Conservation (phyloP, 1,140 invertebrate genomes). For the Chymomyza costata region DNA sequence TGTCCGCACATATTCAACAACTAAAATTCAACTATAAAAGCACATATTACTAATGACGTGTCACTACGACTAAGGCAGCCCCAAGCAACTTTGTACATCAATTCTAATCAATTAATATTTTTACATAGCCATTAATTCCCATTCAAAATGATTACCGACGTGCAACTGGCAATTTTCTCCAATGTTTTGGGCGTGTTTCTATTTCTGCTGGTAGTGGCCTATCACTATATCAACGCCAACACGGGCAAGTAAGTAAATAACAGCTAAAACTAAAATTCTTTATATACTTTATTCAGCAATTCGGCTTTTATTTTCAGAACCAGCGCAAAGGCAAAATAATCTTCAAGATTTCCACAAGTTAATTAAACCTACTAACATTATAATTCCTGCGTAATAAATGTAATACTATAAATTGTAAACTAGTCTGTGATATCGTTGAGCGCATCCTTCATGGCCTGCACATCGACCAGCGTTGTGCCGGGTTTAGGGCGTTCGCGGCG, state of each 20-base stretch:
- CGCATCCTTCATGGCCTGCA: conserved; percentile 44
- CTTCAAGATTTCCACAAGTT: conserved; percentile 31
- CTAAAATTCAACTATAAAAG: too few relatives aligned
- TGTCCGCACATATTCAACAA: too few relatives aligned
- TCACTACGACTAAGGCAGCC: too few relatives aligned
- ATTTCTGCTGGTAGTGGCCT: conserved; percentile 95
- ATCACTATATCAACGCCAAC: conserved; percentile 97
- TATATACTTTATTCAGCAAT: conserved; percentile 18
- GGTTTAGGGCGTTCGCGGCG: neutral
- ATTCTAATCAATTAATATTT: conserved; percentile 2
- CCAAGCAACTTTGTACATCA: neutral
- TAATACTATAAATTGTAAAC: conserved; percentile 24
- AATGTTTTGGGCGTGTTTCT: conserved; percentile 95
- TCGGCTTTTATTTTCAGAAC: conserved; percentile 47
- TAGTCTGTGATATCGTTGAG: conserved; percentile 42
- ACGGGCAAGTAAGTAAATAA: conserved; percentile 53
- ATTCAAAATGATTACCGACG: conserved; percentile 92
- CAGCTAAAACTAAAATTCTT: conserved; percentile 12
- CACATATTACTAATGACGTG: conserved; percentile 37
- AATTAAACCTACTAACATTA: conserved; percentile 25
- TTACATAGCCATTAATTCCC: conserved; percentile 1
- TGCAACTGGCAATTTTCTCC: conserved; percentile 96
- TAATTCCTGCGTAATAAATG: conserved; percentile 48
- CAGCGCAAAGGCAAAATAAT: conserved; percentile 58
- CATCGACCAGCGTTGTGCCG: conserved; percentile 30